Evolutionary conservation across 2,888 invertebrate species (phyloP).

Genomic region (Branchellion lobata): DNA sequence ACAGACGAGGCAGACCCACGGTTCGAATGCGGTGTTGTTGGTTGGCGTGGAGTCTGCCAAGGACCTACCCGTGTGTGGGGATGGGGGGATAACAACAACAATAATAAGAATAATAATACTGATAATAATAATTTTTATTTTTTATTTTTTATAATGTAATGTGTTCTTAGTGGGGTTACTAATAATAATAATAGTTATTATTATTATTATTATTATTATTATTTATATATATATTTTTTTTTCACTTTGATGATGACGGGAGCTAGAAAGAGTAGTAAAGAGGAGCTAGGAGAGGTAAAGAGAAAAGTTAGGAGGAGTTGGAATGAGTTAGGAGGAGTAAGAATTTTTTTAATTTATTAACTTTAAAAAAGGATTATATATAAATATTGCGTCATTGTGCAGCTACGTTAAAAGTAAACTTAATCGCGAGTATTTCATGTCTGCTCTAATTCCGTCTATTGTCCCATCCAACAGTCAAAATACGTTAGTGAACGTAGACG

Average conservation of each 20-base stretch:
- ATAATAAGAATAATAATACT: too few species aligned
- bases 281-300: too few species aligned
- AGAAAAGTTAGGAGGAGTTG: too few species aligned
- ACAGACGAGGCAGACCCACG: conserved; percentile 51
- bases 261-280: background rate
- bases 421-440: background rate
- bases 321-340: too few species aligned
- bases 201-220: background rate
- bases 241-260: conserved; percentile 6
- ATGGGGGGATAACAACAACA: too few species aligned
- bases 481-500: too few species aligned
- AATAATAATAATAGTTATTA: background rate
- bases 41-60: conserved; percentile 89
- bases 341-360: too few species aligned
- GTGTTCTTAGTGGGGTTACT: background rate
- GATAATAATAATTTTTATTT: too few species aligned
- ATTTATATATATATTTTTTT: background rate
- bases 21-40: conserved; percentile 68
- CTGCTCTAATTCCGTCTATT: too few species aligned
- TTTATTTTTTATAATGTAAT: background rate
- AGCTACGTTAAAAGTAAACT: background rate
- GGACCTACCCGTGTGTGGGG: conserved; percentile 78
- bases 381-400: too few species aligned
- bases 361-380: too few species aligned
- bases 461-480: too few species aligned